Base-by-base conservation (phyloP, 2,888 invertebrate genomes). In the Villa cingulata region DNA sequence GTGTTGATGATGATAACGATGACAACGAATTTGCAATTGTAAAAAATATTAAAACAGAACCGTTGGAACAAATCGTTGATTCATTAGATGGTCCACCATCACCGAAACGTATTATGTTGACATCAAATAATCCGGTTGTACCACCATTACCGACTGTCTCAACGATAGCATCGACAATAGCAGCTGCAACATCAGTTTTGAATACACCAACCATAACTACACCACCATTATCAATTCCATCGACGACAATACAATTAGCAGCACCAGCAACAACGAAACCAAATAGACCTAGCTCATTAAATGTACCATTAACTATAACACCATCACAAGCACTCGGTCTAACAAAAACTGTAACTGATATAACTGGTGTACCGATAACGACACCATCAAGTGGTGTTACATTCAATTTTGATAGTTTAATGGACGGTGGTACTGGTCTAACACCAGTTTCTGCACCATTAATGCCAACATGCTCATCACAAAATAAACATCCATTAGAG, bases 401-500 rank as follows among this genome's bases (percentile, higher is more conserved):
- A 57, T 88, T 91, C 70, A 90, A 89, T 69, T 91, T 89, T 66
- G 92, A 94, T 61, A 87, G 87, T 56, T 75, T 94, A 51, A 89
- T 92, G 86, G 90, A 89, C 59, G 90, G 90, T 44, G 90, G 91
- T 59, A 90, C 92, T 3, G 91, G 92, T 0, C 72, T 94, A 43
- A 92, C 92, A 9, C 92, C 92, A 0, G 86, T 89, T 34, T 80
- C 77, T 43, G 78, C 77, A 48, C 84, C 85, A 2, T 62, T 82
- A 46, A 72, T 80, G 57, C 81, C 81, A 50, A 68, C 58, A 40
- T 87, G 86, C 71, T 82, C 83, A 51, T 80, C 80, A 55, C 66
- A 87, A 66, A 83, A 83, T 63, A 4, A 23, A 7, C 4, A 23
- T 64, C 78, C 82, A 43, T 75, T 80, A 58, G 73, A 85, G 62